Base-by-base conservation (phyloP, 2,113 vertebrate species). In the Sterrhoptilus dennistouni region DNA sequence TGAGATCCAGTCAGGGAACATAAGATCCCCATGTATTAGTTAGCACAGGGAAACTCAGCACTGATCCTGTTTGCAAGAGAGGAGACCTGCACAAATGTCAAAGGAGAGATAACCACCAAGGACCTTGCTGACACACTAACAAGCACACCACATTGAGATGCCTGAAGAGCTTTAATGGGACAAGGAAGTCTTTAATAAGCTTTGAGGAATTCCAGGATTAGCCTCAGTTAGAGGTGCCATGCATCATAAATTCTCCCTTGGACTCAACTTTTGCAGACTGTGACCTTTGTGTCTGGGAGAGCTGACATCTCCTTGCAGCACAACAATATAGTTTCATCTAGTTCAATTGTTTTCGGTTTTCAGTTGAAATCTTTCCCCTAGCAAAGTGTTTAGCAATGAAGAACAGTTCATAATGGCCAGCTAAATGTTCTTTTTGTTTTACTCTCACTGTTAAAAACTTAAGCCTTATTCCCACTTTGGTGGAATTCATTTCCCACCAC, bases 321-420 rank as follows among this genome's bases (percentile, higher is more conserved):
- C 1, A 15, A 59, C 6, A 31, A 42, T 60, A 61, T 28, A 45
- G 5, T 19, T 40, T 5, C 7, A 38, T 24, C 36, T 36, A 33
- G 45, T 36, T 52, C 4, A 7, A 52, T 12, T 52, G 12, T 38
- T 89, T 66, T 38, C 10, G 5, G 44, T 24, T 91, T 78, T 78
- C 31, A 31, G 15, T 5, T 50, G 6, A 77, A 77, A 81, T 36
- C 33, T 6, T 45, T 63, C 27, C 47, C 40, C 50, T 64, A 35
- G 47, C 17, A 25, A 50, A 54, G 18, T 4, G 13, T 31, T 80
- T 19, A 65, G 28, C 36, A 47, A n/a, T 5, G 4, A 85, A 56
- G 19, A 66, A 57, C 1, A 0, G 0, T 42, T 72, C 63, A 21
- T 25, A 80, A 47, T 3, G 1, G 44, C 7, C 42, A 66, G 31